These are phyloP conservation scores for Planiliza haematocheilus DNA, from an alignment of 2,113 vertebrate species.

Conservation along the genomic window DNA sequence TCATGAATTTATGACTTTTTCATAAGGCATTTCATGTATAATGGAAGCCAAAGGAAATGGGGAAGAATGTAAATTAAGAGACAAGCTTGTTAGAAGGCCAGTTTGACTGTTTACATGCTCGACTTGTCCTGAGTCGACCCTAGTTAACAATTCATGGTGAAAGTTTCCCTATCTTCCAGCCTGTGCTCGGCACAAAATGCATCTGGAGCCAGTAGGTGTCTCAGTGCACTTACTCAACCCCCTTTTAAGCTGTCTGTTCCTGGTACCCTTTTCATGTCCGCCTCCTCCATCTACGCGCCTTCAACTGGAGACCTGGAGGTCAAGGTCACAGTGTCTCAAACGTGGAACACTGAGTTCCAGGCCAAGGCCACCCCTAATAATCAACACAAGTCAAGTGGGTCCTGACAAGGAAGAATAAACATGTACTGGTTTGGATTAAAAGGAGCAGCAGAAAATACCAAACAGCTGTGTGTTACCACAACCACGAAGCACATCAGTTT, in stretches of 20 bases:
- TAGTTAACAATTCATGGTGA: constrained; percentile 75
- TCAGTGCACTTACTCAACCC: constrained; percentile 65
- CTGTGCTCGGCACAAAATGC: constrained; percentile 60
- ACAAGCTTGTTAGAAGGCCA: constrained; percentile 72
- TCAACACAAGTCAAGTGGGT: constrained; percentile 54
- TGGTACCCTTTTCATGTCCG: constrained; percentile 63
- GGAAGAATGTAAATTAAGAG: constrained; percentile 72
- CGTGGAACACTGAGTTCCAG: constrained; percentile 71
- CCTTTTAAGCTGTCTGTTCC: constrained; percentile 71
- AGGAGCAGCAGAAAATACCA: constrained; percentile 14
- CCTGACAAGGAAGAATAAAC: constrained; percentile 38
- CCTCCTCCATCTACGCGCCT: constrained; percentile 44
- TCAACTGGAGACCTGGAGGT: constrained; percentile 67
- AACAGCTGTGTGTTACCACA: constrained; percentile 26
- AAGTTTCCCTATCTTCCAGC: constrained; percentile 67
- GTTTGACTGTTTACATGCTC: constrained; percentile 78
- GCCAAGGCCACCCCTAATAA: constrained; percentile 54
- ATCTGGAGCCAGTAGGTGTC: constrained; percentile 64
- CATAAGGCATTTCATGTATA: constrained; percentile 74
- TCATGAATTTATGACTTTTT: constrained; percentile 75
- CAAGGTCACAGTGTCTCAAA: constrained; percentile 69
- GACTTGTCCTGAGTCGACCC: constrained; percentile 70
- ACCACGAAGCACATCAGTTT: constrained; percentile 29
- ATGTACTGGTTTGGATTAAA: constrained; percentile 18
- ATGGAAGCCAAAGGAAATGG: constrained; percentile 60